Percentiles rank a stretch among this genome's conserved stretches.
These are phyloP conservation scores for Metalampra italica DNA, from an alignment of 2,888 invertebrate species.

Conservation along the genomic window DNA sequence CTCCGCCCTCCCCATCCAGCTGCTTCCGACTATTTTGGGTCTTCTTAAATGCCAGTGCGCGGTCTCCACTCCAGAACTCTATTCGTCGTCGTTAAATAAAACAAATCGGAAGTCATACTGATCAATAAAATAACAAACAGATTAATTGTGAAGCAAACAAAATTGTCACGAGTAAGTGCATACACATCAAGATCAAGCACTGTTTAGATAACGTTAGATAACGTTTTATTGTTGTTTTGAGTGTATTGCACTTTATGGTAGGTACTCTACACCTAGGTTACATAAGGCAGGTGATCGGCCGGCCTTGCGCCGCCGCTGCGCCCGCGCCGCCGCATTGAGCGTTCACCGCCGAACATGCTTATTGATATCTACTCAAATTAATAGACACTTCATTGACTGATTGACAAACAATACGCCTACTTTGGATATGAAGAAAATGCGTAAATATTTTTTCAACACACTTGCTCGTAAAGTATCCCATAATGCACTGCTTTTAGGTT, in stretches of 20 bases:
- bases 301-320: constrained; percentile 49
- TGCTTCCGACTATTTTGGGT: too few relatives aligned
- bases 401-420: too few relatives aligned
- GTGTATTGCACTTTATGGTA: constrained; percentile 32
- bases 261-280: constrained; percentile 19
- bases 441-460: too few relatives aligned
- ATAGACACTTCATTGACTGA: neutral
- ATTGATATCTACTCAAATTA: neutral
- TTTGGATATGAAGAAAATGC: too few relatives aligned
- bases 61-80: too few relatives aligned
- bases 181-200: constrained; percentile 48
- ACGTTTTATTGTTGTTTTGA: constrained; percentile 38
- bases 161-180: neutral
- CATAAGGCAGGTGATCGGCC: constrained; percentile 72
- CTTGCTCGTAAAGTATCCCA: too few relatives aligned
- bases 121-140: too few relatives aligned
- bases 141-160: neutral
- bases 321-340: constrained; percentile 39
- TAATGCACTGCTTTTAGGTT: too few relatives aligned
- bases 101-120: too few relatives aligned
- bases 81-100: too few relatives aligned
- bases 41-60: too few relatives aligned
- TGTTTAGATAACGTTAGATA: constrained; percentile 27
- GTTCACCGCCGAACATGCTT: constrained; percentile 52
- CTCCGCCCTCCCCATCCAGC: too few relatives aligned